Percentiles rank a stretch among this genome's conserved stretches.
Evolutionary conservation across 1,140 invertebrate species (phyloP).

Genomic region (Dolichoris vasculosae): DNA sequence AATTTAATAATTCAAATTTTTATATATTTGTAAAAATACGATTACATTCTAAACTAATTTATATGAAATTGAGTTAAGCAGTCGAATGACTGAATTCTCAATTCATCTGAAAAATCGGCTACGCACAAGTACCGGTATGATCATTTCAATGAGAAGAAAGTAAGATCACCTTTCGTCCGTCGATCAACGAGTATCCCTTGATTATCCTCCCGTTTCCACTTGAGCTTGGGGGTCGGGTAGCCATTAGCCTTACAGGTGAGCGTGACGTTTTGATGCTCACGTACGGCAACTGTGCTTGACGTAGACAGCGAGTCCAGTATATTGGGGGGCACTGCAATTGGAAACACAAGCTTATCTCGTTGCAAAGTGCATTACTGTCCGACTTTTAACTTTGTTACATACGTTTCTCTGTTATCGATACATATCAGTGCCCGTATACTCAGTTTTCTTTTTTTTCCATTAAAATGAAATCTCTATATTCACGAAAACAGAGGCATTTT

Average conservation of each 20-base stretch:
- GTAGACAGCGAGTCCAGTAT: constrained; percentile 90
- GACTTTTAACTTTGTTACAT: neutral
- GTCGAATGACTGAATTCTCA: neutral
- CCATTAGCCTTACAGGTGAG: constrained; percentile 92
- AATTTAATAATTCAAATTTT: too few species aligned
- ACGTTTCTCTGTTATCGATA: neutral
- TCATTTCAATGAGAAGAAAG: neutral
- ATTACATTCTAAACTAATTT: too few species aligned
- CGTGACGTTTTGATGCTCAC: constrained; percentile 93
- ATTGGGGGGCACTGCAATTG: constrained; percentile 87
- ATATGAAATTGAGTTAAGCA: neutral
- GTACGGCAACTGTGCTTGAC: constrained; percentile 89
- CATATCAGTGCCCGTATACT: neutral
- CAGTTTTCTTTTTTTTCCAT: neutral
- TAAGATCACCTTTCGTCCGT: constrained; percentile 84
- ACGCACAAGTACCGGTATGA: neutral
- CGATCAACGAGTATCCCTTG: constrained; percentile 87
- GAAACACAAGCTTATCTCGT: constrained; percentile 32
- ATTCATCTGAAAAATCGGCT: neutral
- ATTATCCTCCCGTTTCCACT: constrained; percentile 93
- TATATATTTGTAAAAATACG: too few species aligned
- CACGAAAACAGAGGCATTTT: neutral
- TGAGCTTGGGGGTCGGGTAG: constrained; percentile 90
- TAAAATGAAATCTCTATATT: neutral
- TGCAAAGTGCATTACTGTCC: neutral